Base-by-base conservation (phyloP, 2,797 vertebrate species). In the Acipenser transmontanus region DNA sequence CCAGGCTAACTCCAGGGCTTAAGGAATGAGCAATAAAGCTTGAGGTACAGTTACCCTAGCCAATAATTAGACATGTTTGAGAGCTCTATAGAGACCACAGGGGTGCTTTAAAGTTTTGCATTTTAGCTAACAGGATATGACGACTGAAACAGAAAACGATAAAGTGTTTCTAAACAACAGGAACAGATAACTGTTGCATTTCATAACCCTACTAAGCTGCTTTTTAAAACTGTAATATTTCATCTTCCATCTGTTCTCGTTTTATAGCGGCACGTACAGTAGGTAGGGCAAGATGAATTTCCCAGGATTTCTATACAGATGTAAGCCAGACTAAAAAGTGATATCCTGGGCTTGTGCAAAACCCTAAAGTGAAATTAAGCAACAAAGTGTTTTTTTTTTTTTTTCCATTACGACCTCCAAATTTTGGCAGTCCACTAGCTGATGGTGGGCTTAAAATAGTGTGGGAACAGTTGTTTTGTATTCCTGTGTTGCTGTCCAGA, bases 371-470 rank as follows among this genome's bases (percentile, higher is more conserved):
- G 12, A n/a, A n/a, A 57, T 11, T n/a, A n/a, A 11, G 13, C 54
- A 57, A 7, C 12, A 13, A 57, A 76, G 63, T 75, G 74, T n/a
- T 48, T 59, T 68, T 64, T 56, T 54, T 57, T 69, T 70, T 75
- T 84, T 82, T 87, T 83, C 81, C 78, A 71, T 57, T 69, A 77
- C 84, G 76, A 81, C 82, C 82, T 74, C 80, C 79, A 80, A 60
- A 73, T 76, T 76, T 72, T 83, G 86, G 82, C 78, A n/a, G 7
- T 9, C 7, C 57, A 78, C 72, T 75, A 71, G 64, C 73, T 71
- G 64, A 70, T 54, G 65, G 66, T 61, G 72, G 68, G 73, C 69
- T 70, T 51, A 78, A 74, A 77, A 75, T 71, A 76, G 75, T 80
- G 80, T 84, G 81, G 80, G 80, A 83, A 73, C 72, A 77, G 78